Evolutionary conservation across 2,888 invertebrate genomes (phyloP), one percentile per base, ranked within the genome.

Genomic region (Hypomecis atomaria): DNA sequence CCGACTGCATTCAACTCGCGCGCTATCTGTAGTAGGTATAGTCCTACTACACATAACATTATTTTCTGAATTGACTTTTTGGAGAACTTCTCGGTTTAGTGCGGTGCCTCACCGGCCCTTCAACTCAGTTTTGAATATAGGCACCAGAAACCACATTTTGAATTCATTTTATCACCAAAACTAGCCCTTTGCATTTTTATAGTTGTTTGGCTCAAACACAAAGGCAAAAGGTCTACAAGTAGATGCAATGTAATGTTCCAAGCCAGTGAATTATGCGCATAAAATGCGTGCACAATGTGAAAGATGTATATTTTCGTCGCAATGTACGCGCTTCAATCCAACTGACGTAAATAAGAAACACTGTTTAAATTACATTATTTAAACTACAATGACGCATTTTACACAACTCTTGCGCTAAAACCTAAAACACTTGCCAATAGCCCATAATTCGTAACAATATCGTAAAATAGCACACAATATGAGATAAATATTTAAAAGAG

Each of bases 221-320:
- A 61, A 61, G 42, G 45, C 58, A 49, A 63, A 59, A 67, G 52
- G 57, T 64, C 65, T 67, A 47, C 61, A 65, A 69, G 36, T 13
- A 48, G 13, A 37, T 55, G 57, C 62, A 63, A 67, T 69, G 57
- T 59, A 62, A 65, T 63, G 9, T 48, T 53, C 11, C 52, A 44
- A 61, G 43, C 45, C 52, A 33, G 33, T 57, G 52, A 65, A 47
- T 56, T 67, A 68, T 66, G 67, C 67, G 59, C 56, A 59, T 63
- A 62, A 61, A 10, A 54, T 54, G 65, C 58, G 48, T 54, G 36
- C 44, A 57, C 43, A 61, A 60, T 53, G n/a, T 23, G 44, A 34
- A 49, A 44, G 8, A 45, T 38, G n/a, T 47, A 6, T 40, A 58
- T 42, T 54, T 55, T 13, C 4, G 52, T 47, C 33, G 48, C 23